Evolutionary conservation across 1,140 invertebrate genomes (phyloP), one percentile per base, ranked within the genome.

Genomic region (Sitophilus oryzae): DNA sequence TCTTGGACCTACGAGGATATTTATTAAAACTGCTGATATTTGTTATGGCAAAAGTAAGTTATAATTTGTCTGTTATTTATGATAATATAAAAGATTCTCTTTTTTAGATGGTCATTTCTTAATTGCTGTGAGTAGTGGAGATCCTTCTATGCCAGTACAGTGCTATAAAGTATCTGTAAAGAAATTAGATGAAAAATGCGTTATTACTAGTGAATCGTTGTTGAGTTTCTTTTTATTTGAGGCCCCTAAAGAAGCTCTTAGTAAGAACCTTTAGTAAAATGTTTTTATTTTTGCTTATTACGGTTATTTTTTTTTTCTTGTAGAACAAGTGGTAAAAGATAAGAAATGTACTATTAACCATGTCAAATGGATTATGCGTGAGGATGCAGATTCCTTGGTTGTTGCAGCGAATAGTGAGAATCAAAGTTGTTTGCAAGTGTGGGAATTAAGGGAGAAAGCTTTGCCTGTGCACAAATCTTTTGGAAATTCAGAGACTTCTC

Each of bases 371-470:
- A 82, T 89, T 41, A 80, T 86, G 9, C 76, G 83, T 15, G 91
- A 91, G 66, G 86, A 86, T 66, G 83, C 85, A 3, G 91, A 94
- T 74, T 86, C 88, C 1, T 71, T 92, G 9, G 80, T 90, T 37
- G 81, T 91, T 6, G 79, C 82, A 35, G 84, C 82, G 35, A 84
- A 77, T 54, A 77, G 78, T 46, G 73, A 71, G 5, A 76, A 73
- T 21, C 77, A 79, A 11, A 84, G 85, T 64, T 80, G 84, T 38
- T 76, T 94, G 11, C 88, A 93, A 69, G 78, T 93, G 4, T 96
- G 92, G 91, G 88, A 91, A 63, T 73, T 94, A 4, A 77, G 83
- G 4, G 88, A 93, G 64, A 84, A 90, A 40, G 77, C 84, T 3
- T 79, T 90, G 51, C 80, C 80, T 0, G 79, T 93, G 0, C 88